A percentile compares a stretch with the other conserved stretches of the same genome.
Evolutionary conservation across 2,888 invertebrate species (phyloP).

Genomic region (Flexamia atlantica): DNA sequence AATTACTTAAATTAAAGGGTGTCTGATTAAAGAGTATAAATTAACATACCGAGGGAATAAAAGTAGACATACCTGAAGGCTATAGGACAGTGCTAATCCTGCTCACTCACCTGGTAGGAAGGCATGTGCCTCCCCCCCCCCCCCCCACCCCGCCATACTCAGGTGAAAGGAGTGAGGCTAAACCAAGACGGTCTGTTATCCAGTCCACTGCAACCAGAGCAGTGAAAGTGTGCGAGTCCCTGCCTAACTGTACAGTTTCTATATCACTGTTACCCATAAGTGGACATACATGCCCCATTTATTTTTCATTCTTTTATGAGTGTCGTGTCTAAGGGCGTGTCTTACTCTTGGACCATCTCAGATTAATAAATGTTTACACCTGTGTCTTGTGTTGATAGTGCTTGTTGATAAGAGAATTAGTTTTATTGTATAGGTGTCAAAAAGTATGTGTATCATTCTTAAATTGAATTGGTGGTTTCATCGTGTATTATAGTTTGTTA

Average conservation of each 20-base stretch:
- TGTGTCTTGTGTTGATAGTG: not conserved
- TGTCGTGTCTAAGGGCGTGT: not conserved
- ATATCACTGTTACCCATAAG: not conserved
- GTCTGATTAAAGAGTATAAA: too few species aligned
- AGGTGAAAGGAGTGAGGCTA: slow-evolving; percentile 35
- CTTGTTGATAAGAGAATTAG: not conserved
- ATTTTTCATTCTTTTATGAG: not conserved
- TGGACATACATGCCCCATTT: not conserved
- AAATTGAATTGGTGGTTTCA: too few species aligned
- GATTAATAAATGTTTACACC: not conserved
- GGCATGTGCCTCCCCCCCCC: not conserved
- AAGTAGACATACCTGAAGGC: too few species aligned
- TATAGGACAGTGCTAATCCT: too few species aligned
- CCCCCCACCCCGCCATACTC: not conserved
- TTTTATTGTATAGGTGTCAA: not conserved
- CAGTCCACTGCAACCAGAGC: slow-evolving; percentile 7
- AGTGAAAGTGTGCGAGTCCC: slow-evolving; percentile 27
- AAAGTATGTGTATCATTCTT: not conserved
- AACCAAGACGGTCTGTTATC: slow-evolving; percentile 1
- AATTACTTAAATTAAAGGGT: too few species aligned
- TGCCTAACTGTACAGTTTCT: slow-evolving; percentile 2
- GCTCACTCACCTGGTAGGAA: too few species aligned
- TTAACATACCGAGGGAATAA: too few species aligned
- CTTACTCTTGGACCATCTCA: not conserved
- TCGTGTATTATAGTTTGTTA: too few species aligned